Base-by-base conservation (phyloP, 2,888 invertebrate species). In the Synergus japonicus region DNA sequence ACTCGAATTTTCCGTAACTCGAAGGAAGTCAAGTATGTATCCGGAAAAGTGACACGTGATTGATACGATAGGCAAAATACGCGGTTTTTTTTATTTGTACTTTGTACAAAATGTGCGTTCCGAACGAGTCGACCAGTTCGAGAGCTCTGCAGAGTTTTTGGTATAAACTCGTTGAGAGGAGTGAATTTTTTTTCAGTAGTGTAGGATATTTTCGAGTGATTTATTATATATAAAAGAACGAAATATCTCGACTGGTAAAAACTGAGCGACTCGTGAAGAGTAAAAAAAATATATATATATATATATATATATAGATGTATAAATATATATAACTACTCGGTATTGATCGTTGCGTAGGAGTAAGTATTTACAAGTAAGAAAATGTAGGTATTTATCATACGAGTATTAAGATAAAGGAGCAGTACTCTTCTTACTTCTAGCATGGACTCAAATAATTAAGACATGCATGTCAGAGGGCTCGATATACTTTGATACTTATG, bases 381-480 rank as follows among this genome's bases (percentile, higher is more conserved):
- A 76, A 79, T 79, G 78, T 77, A 49, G 77, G 37, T 79, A 77
- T 76, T 80, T 76, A 82, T 83, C 65, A 84, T 82, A 83, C 81
- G 81, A 63, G 82, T 83, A 84, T 83, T 81, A 81, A 64, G 81
- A 80, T 79, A 54, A 64, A 76, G 78, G 79, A 81, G 80, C 76
- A 65, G 78, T 83, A 84, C 79, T 76, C 79, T 81, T 77, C 76
- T 82, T 73, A 81, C 66, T 85, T 85, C 87, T 89, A 87, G 84
- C 84, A 87, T 83, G 86, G 84, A 86, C 78, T 83, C 81, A 83
- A 89, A 82, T 87, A 87, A 89, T 80, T 58, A 76, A 37, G 83
- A 86, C 84, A 84, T 84, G 82, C 84, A 83, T 82, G 76, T 85
- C 83, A 83, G 83, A 84, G 85, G 83, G 84, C 84, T 87, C 85